Percentiles rank a stretch among this genome's conserved stretches.
Conservation (phyloP, 2,888 invertebrate genomes). For the Prosapia bicincta region DNA sequence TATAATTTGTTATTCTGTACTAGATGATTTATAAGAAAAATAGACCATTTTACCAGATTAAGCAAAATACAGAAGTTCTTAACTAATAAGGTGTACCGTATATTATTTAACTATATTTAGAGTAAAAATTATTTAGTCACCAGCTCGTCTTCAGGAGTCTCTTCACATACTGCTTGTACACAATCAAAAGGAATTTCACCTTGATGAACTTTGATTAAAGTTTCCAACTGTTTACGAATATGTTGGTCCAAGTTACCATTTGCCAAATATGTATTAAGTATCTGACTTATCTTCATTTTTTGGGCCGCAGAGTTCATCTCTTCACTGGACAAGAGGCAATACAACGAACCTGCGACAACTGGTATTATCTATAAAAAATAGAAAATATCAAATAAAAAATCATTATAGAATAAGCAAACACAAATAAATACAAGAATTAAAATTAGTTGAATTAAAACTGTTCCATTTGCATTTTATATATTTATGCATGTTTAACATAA, state of each 20-base stretch:
- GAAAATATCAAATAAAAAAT: too few species aligned
- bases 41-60: too few species aligned
- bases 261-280: constrained; percentile 19
- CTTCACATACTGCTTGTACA: constrained; percentile 20
- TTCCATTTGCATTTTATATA: too few species aligned
- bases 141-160: constrained; percentile 34
- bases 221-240: constrained; percentile 31
- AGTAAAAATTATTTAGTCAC: constrained; percentile 29
- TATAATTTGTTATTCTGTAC: too few species aligned
- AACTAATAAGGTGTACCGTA: too few species aligned
- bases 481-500: too few species aligned
- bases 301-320: constrained; percentile 50
- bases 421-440: too few species aligned
- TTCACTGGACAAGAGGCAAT: constrained; percentile 51
- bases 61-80: too few species aligned
- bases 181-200: constrained; percentile 30
- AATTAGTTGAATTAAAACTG: too few species aligned
- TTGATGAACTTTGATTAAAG: constrained; percentile 32
- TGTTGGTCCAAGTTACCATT: constrained; percentile 25
- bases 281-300: constrained; percentile 46
- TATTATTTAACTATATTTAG: too few species aligned
- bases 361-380: constrained; percentile 46
- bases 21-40: too few species aligned
- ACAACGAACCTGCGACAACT: constrained; percentile 54
- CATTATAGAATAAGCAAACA: too few species aligned